Evolutionary conservation across 2,888 invertebrate species (phyloP).

Genomic region (Tinea semifulvella): DNA sequence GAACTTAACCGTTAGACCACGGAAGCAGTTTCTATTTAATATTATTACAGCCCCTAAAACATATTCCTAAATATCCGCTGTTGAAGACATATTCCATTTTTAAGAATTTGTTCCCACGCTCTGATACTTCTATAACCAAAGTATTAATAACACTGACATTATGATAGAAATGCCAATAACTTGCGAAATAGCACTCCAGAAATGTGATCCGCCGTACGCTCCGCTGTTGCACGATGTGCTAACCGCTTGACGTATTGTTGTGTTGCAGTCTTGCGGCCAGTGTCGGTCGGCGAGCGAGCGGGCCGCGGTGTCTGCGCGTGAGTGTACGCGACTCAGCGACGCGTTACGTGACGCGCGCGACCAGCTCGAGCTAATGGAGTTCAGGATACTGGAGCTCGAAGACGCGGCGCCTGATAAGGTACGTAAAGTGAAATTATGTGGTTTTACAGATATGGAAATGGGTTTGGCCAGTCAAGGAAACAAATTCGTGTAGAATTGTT

Average conservation of each 20-base stretch:
- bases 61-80: too few relatives aligned
- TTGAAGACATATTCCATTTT: too few relatives aligned
- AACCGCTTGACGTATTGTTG: neutral
- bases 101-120: too few relatives aligned
- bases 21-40: too few relatives aligned
- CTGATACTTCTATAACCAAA: too few relatives aligned
- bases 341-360: constrained; percentile 79
- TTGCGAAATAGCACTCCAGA: neutral
- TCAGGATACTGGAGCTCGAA: constrained; percentile 79
- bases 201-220: constrained; percentile 3
- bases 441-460: too few relatives aligned
- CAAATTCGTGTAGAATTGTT: too few relatives aligned
- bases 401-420: constrained; percentile 68
- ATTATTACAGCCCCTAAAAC: too few relatives aligned
- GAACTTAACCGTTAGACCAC: too few relatives aligned
- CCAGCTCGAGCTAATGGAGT: constrained; percentile 83
- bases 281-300: constrained; percentile 53
- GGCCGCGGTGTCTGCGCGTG: constrained; percentile 51
- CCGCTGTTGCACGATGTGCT: neutral
- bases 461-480: too few relatives aligned
- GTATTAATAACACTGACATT: too few relatives aligned
- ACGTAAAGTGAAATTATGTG: too few relatives aligned
- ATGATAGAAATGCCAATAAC: neutral
- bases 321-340: constrained; percentile 68
- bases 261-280: constrained; percentile 50